Evolutionary conservation across 2,888 invertebrate species (phyloP).

Genomic region (Nysson spinosus): DNA sequence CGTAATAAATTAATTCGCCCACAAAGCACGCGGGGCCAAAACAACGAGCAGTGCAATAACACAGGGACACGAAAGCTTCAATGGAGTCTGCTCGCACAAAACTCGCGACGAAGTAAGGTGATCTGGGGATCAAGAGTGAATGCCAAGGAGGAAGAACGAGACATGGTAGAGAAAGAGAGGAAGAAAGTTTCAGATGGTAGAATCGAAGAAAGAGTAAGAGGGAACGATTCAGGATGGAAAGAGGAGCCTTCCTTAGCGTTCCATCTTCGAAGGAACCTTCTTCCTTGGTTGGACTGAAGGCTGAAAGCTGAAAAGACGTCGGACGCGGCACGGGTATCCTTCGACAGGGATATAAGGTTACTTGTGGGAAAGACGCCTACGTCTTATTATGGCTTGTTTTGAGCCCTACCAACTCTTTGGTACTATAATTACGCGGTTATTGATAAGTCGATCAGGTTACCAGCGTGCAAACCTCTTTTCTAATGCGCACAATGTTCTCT

Average conservation of each 20-base stretch:
- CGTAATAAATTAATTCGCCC: constrained; percentile 74
- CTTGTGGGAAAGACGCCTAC: constrained; percentile 77
- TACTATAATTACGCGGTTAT: constrained; percentile 77
- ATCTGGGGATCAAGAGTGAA: not conserved
- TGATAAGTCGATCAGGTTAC: constrained; percentile 78
- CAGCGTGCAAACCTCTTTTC: constrained; percentile 58
- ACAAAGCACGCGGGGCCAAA: constrained; percentile 45
- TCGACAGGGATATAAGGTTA: constrained; percentile 76
- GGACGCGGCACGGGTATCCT: constrained; percentile 67
- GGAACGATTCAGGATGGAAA: constrained; percentile 13
- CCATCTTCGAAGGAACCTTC: constrained; percentile 37
- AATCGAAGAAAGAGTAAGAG: not conserved
- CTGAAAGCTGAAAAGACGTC: constrained; percentile 71
- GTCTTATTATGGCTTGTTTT: constrained; percentile 78
- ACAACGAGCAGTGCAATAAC: constrained; percentile 56
- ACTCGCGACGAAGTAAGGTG: constrained; percentile 25
- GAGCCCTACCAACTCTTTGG: constrained; percentile 76
- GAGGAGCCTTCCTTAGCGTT: constrained; percentile 28
- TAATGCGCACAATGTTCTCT: constrained; percentile 54
- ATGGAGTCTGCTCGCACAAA: constrained; percentile 60
- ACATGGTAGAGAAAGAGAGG: constrained; percentile 10
- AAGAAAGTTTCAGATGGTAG: not conserved
- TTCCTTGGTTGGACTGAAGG: constrained; percentile 53
- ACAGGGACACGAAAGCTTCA: constrained; percentile 58
- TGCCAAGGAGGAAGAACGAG: constrained; percentile 14